Evolutionary conservation across 1,140 invertebrate genomes (phyloP).

Genomic region (Drosophila ercepeae): DNA sequence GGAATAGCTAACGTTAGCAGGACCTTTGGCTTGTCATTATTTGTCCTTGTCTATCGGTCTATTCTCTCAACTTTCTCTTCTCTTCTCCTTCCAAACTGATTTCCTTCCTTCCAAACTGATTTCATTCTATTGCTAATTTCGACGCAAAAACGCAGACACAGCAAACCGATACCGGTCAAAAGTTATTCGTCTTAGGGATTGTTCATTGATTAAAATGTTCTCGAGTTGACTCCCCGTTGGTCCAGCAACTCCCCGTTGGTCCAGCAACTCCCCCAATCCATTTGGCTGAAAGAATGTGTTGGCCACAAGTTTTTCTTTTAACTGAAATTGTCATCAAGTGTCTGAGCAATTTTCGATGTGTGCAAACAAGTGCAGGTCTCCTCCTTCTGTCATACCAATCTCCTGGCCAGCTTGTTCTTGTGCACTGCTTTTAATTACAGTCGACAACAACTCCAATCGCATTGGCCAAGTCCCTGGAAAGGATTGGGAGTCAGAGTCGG

Average conservation of each 20-base stretch:
- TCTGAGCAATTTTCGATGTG: constrained; percentile 77
- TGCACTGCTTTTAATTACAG: constrained; percentile 76
- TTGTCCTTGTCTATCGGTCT: constrained; percentile 66
- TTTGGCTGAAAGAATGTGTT: constrained; percentile 44
- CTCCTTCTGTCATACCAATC: not conserved
- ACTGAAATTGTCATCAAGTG: constrained; percentile 80
- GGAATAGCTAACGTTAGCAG: constrained; percentile 70
- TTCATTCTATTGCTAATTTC: constrained; percentile 66
- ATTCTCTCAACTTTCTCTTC: constrained; percentile 24
- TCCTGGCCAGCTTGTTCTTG: constrained; percentile 32
- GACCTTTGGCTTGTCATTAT: constrained; percentile 69
- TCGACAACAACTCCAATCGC: constrained; percentile 66
- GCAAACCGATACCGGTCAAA: constrained; percentile 58
- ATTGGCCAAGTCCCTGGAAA: constrained; percentile 21
- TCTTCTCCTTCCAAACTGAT: constrained; percentile 1
- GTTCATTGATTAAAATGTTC: constrained; percentile 75
- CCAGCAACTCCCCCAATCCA: not conserved
- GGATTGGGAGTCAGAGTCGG: constrained; percentile 7
- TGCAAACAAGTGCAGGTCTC: constrained; percentile 67
- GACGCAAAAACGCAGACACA: constrained; percentile 65
- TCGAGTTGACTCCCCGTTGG: constrained; percentile 9
- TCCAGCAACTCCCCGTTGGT: not conserved
- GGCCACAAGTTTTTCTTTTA: constrained; percentile 71
- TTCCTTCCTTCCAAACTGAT: constrained; percentile 12
- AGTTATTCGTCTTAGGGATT: constrained; percentile 66